Evolutionary conservation across 2,888 invertebrate species (phyloP), one percentile per base, ranked within the genome.

Genomic region (Parnassius mnemosyne): DNA sequence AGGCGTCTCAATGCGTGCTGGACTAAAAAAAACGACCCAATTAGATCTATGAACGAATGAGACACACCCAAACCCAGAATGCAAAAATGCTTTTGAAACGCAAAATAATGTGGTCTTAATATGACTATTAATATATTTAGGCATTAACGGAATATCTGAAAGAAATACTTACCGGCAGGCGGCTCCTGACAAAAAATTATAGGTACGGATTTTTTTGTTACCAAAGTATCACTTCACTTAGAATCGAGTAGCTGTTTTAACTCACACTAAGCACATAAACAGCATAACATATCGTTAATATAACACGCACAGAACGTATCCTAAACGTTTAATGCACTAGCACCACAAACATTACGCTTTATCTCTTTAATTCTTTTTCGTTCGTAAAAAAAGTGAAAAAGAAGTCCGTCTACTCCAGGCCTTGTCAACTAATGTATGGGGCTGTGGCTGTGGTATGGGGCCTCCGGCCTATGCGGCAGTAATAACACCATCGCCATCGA

Each of bases 201-300:
- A 67, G 68, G 67, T 72, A 76, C 73, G 72, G 77, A 77, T 80
- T 78, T 81, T 79, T 82, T 74, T 75, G 69, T 79, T 85, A 87
- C 80, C 80, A 80, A 83, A 81, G 80, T 81, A 74, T 77, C 83
- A 81, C 85, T 78, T 71, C 73, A 76, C 81, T 79, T 79, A 75
- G 70, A 71, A 71, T 71, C 69, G 75, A 76, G 73, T 75, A 80
- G 84, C 83, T 77, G 82, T 78, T 73, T 50, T 77, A 81, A 79
- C 81, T 78, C 74, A 83, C 90, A 90, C 89, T 89, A 89, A 88
- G 89, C 89, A 89, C 89, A 78, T 76, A 77, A 78, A 81, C 77
- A 77, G 76, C 78, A 83, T 83, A 86, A 84, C 85, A 88, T 80
- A 78, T 82, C 84, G 79, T 69, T 76, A 76, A 78, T 81, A 80